A percentile compares a stretch with the other conserved stretches of the same genome.
phyloP scores from a whole-genome alignment of 2,113 vertebrate genomes.

The Actinemys pallida region DNA sequence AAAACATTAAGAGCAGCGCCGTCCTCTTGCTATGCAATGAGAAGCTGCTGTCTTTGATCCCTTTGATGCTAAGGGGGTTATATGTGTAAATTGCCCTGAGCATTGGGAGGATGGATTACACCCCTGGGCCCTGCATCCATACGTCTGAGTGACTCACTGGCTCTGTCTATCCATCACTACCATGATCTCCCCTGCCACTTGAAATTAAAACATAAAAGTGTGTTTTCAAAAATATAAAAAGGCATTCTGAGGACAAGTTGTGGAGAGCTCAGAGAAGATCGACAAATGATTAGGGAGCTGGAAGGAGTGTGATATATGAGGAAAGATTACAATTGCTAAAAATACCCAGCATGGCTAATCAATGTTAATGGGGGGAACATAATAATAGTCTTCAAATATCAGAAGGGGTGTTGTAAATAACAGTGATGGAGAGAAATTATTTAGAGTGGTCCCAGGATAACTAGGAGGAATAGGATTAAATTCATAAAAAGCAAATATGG shows the following conservation, averaged over 20 bases:
- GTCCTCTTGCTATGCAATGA: accelerated
- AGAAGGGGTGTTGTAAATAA: constrained; percentile 40
- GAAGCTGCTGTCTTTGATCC: not conserved
- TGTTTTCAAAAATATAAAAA: not conserved
- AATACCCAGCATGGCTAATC: constrained; percentile 7
- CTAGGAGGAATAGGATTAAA: not conserved
- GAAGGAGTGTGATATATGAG: constrained; percentile 51
- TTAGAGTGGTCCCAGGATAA: not conserved
- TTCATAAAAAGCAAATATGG: not conserved
- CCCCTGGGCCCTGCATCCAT: not conserved
- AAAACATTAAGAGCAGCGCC: not conserved
- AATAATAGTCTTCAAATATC: constrained; percentile 25
- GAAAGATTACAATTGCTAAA: constrained; percentile 56
- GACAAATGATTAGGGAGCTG: not conserved
- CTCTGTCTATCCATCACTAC: not conserved
- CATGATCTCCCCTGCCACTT: not conserved
- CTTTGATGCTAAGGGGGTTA: not conserved
- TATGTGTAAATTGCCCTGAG: not conserved
- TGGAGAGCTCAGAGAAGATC: not conserved
- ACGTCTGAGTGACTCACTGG: not conserved
- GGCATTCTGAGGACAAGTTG: not conserved
- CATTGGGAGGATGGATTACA: not conserved
- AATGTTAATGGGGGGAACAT: constrained; percentile 7
- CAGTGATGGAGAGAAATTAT: constrained; percentile 44
- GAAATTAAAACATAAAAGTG: constrained; percentile 16